Evolutionary conservation across 2,888 invertebrate genomes (phyloP), one percentile per base, ranked within the genome.

Genomic region (Habrosyne pyritoides): DNA sequence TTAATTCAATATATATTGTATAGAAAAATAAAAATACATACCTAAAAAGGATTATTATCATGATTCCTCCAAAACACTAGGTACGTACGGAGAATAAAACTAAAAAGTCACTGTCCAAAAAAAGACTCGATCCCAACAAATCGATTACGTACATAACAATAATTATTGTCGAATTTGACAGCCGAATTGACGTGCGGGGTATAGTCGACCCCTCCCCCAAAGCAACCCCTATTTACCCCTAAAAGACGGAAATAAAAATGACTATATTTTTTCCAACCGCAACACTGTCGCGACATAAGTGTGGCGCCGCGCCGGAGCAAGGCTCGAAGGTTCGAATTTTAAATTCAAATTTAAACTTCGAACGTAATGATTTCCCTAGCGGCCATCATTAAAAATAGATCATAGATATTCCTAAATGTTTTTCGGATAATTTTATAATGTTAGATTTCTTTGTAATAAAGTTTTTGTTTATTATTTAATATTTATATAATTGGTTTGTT

Each of bases 361-460:
- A 47, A 75, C 75, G 70, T 84, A 84, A 86, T 83, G 71, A 79
- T 81, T 78, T 69, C 77, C 60, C 83, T 77, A 71, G 79, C 87
- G 82, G 85, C 84, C 84, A 73, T 79, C 82, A 89, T 89, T 89
- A 89, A 85, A 89, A 88, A 86, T 86, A 87, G 85, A 88, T 88
- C 88, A 88, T 86, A 87, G 86, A 80, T 63, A 69, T 60, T 42
- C 18, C 42, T 42, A 42, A 55, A 55, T 68, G 52, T 54, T 61
- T 64, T 77, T 75, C 67, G 73, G 73, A 77, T 79, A 79, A 83
- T 84, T 82, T 84, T 75, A 79, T 78, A 76, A 67, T 72, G 72
- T 74, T 65, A 72, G 66, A 54, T 68, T 64, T 67, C 36, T 48
- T 18, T 28, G 28, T 22, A 24, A 30, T 48, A 30, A 36, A 47